Base-by-base conservation (phyloP, 2,888 invertebrate genomes). In the Hesperia comma region DNA sequence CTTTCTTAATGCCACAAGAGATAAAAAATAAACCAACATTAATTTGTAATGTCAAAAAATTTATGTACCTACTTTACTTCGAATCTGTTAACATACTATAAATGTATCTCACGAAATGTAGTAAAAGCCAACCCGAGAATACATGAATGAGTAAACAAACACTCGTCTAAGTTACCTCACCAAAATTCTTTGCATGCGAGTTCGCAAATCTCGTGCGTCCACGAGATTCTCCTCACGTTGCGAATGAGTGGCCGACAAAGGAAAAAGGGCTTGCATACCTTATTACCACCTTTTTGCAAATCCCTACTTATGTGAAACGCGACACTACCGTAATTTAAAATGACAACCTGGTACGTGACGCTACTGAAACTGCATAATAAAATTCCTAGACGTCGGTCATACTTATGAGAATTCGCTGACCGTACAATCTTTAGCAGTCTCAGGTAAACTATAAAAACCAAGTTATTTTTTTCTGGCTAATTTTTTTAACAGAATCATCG, bases 201-300 rank as follows among this genome's bases (percentile, higher is more conserved):
- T 85, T 82, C 79, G 80, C 76, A 83, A 90, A 88, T 89, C 88
- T 88, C 80, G 73, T 78, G 81, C 80, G 73, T 69, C 73, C 75
- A 71, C 72, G 71, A 79, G 82, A 92, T 92, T 92, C 92, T 74
- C 75, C 87, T 92, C 92, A 92, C 92, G 92, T 92, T 84, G 87
- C 77, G 73, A 80, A 82, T 81, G 86, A 91, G 89, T 91, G 86
- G 91, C 90, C 92, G 91, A 92, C 92, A 92, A 92, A 92, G 92
- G 90, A 81, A 87, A 87, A 88, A 88, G 90, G 90, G 88, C 89
- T 85, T 89, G 91, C 91, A 92, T 92, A 92, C 89, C 90, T 91
- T 92, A 92, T 90, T 87, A 89, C 88, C 84, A 88, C 91, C 90
- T 91, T 90, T 92, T 89, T 88, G 82, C 83, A 76, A 90, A 90